Percentiles rank a stretch among this genome's conserved stretches.
These are phyloP conservation scores for Pristiophorus japonicus DNA, from an alignment of 2,113 vertebrate species.

Conservation along the genomic window DNA sequence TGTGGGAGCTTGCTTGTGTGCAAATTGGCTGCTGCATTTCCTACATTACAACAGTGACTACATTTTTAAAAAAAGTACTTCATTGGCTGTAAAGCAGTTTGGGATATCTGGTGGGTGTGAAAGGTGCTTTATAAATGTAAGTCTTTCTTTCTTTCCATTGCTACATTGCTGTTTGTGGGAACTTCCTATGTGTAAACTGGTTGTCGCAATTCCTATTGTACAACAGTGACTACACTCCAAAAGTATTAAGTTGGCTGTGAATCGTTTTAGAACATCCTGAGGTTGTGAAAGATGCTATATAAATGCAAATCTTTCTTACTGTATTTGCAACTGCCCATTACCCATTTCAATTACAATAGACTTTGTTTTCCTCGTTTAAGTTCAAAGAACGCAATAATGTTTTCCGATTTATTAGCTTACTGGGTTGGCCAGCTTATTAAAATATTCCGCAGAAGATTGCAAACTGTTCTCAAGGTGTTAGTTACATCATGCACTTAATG, in stretches of 20 bases:
- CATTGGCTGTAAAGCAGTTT: no score
- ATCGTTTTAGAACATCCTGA: background rate
- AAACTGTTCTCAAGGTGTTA: constrained; percentile 30
- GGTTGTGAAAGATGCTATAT: background rate
- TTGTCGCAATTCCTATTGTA: background rate
- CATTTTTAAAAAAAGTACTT: no score
- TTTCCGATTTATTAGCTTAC: background rate
- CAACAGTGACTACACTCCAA: background rate
- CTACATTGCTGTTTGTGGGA: background rate
- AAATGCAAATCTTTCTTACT: background rate
- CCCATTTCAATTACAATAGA: background rate
- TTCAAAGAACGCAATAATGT: background rate
- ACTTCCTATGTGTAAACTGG: background rate
- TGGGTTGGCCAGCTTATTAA: background rate
- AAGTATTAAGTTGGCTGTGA: background rate
- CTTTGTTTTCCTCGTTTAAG: background rate
- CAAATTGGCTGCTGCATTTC: no score
- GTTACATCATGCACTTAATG: background rate
- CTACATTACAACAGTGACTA: no score
- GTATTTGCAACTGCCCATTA: background rate
- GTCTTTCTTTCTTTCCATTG: no score
- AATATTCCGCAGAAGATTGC: constrained; percentile 19
- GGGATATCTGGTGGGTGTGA: no score
- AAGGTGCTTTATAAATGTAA: no score
- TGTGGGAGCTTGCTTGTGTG: no score